Base-by-base conservation (phyloP, 2,797 vertebrate genomes). In the Pyrocephalus nanus region DNA sequence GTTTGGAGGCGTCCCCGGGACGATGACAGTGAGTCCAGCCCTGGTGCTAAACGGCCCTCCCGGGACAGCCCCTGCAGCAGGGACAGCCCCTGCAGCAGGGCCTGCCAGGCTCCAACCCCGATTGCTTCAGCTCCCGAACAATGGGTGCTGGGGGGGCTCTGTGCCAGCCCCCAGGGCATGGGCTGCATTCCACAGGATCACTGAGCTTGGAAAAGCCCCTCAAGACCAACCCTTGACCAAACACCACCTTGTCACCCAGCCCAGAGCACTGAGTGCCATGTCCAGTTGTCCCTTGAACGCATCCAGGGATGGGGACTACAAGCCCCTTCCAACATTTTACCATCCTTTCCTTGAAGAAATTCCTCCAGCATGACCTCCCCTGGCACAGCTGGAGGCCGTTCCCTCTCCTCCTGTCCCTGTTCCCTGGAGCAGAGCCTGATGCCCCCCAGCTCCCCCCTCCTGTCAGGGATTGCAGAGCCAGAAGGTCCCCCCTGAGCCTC, bases 121-220 rank as follows among this genome's bases (percentile, higher is more conserved):
- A 88, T 91, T 91, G 90, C 90, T 95, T 91, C 93, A 95, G 92
- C 81, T 92, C 81, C 60, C 11, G 11, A 82, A 92, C 94, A 93
- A 85, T 91, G 81, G 87, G 87, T 36, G 69, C 65, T 47, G 71
- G 53, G 3, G 3, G 55, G 43, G 43, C 78, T 80, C 83, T 57
- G 82, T 48, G 85, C 86, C 38, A 32, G 64, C 60, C 91, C 51
- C 32, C n/a, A 0, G 88, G 90, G 11, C 57, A 51, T 2, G 8
- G 62, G 47, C 62, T 86, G 82, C 2, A 54, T 75, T 75, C 53
- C 79, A 6, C 57, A 20, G 23, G 45, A 38, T 89, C 87, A 21
- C 0, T 51, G 87, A 64, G 87, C 65, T 57, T 64, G 65, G 57
- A 55, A 83, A 89, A 51, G 43, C 0, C 51, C 75, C 64, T 43